Conservation (phyloP, 2,797 vertebrate genomes). For the Apodemus agrarius region DNA sequence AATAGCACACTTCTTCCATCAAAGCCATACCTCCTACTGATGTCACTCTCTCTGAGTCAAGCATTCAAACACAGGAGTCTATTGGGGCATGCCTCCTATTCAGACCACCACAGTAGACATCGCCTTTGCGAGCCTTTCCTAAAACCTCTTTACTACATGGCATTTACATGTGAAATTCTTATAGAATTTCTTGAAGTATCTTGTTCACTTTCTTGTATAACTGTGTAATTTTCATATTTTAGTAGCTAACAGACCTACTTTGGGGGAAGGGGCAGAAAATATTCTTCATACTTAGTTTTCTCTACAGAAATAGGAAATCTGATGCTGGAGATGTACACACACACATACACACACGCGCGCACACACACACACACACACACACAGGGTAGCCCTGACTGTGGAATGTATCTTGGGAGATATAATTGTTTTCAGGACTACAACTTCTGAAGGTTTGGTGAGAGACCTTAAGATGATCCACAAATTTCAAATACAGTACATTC, state of each 20-base stretch:
- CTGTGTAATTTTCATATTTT: slow-evolving; percentile 10
- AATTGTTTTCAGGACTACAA: slow-evolving; percentile 27
- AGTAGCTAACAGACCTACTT: background rate
- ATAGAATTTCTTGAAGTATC: slow-evolving; percentile 6
- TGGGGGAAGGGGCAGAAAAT: background rate
- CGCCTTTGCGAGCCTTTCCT: background rate
- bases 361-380: background rate
- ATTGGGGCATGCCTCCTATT: background rate
- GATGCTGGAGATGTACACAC: background rate
- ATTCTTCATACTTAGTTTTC: slow-evolving; percentile 28
- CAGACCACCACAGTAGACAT: background rate
- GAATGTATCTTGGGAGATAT: background rate
- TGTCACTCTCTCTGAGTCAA: background rate
- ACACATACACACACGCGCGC: too few species aligned
- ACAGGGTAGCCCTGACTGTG: background rate
- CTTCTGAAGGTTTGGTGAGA: background rate
- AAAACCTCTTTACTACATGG: slow-evolving; percentile 5
- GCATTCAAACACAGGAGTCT: background rate
- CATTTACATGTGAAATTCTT: slow-evolving; percentile 12
- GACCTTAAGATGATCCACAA: background rate
- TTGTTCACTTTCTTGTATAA: background rate
- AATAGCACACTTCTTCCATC: background rate
- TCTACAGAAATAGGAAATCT: slow-evolving; percentile 8
- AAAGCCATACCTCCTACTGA: background rate
- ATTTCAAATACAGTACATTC: slow-evolving; percentile 16